Conservation (phyloP, 30 jellyfish, hydroid and myxozoan genomes). For the Hydractinia echinata region DNA sequence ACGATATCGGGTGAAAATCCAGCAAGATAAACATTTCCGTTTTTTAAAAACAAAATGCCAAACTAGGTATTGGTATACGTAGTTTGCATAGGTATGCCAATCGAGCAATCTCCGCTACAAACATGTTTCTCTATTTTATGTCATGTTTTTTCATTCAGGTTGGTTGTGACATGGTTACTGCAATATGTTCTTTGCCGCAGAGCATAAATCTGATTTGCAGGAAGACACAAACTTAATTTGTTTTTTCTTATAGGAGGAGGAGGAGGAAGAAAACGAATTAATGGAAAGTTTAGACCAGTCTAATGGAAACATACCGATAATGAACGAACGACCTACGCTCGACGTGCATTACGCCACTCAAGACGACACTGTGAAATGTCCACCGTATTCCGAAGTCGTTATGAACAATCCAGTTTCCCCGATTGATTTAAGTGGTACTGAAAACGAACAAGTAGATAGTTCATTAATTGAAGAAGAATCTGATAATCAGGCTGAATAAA, state of each 20-base stretch:
- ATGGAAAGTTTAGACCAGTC: not conserved
- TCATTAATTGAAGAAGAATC: not conserved
- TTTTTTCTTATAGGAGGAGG: constrained; percentile 4
- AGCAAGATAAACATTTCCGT: too few species aligned
- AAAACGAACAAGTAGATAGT: not conserved
- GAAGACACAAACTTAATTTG: not conserved
- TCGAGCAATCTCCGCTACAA: not conserved
- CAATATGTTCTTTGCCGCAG: not conserved
- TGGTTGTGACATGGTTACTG: not conserved
- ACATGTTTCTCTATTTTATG: not conserved
- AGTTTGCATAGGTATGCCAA: not conserved
- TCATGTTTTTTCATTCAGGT: not conserved
- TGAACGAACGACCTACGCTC: not conserved
- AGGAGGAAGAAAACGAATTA: constrained; percentile 1
- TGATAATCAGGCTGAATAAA: not conserved
- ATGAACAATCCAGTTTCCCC: not conserved
- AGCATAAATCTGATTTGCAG: not conserved
- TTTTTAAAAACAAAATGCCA: too few species aligned
- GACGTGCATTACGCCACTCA: not conserved
- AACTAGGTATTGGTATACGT: too few species aligned
- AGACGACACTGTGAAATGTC: not conserved
- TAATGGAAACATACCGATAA: not conserved
- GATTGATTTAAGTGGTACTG: not conserved
- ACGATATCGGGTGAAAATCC: too few species aligned
- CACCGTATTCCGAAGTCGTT: not conserved